Evolutionary conservation across 2,113 vertebrate species (phyloP), one percentile per base, ranked within the genome.

Genomic region (Ailuropoda melanoleuca): DNA sequence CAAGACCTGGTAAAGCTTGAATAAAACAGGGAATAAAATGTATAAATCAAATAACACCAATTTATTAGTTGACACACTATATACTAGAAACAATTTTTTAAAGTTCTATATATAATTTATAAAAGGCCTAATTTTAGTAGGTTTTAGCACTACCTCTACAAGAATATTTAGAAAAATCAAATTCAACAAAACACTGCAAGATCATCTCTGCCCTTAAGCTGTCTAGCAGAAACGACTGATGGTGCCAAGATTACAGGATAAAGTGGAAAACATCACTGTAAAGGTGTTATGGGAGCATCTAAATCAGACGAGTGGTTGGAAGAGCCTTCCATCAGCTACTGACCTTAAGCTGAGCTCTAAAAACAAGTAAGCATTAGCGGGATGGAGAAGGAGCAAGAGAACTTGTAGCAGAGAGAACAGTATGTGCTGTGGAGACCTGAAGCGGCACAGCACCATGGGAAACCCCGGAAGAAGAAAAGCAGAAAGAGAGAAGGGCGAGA

Each of bases 81-180:
- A 64, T 14, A 70, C 3, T 34, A 77, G 48, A 85, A 97, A 86
- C n/a, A 60, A 31, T 39, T 66, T 74, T 84, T 78, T 31, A 66
- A 37, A 84, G 26, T 46, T 93, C 56, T 46, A 58, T 26, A 46
- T 26, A 64, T 1, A 34, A 50, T 55, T 90, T 77, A 94, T 60
- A 72, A 95, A 97, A 91, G 24, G 10, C 29, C 43, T 21, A 21
- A 23, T 64, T 85, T 74, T 62, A 89, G 21, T 55, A 19, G 7
- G 19, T 2, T 88, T 90, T 89, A 75, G 58, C 7, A 72, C 24
- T 37, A 68, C 7, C 50, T 50, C 46, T 60, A 88, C 3, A 77
- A 86, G 68, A 84, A 55, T 24, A 93, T 48, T 77, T 64, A 56
- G 48, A 94, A 90, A 93, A 92, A 60, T 72, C 12, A 78, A 95